A percentile compares a stretch with the other conserved stretches of the same genome.
Conservation (phyloP, 2,113 vertebrate genomes). For the Steatornis caripensis region DNA sequence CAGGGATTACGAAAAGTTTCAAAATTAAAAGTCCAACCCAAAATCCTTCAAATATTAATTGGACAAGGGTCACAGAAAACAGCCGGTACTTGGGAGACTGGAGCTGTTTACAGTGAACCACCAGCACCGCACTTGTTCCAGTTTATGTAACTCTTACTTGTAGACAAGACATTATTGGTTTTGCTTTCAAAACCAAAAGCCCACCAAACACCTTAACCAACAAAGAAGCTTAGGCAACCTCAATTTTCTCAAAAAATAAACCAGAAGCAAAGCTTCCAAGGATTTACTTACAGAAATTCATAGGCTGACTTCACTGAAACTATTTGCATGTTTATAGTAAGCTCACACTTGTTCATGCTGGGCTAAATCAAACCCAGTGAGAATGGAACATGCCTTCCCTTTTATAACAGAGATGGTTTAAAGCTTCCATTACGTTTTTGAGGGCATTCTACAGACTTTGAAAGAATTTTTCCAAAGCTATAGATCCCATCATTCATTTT, state of each 20-base stretch:
- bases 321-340: not conserved
- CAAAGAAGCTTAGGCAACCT: not conserved
- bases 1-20: not conserved
- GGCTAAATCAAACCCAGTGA: not conserved
- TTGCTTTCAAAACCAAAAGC: not conserved
- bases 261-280: not conserved
- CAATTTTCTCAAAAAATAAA: not conserved
- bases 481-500: not conserved
- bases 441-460: not conserved
- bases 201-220: not conserved
- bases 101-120: not conserved
- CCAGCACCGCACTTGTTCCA: not conserved
- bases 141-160: not conserved
- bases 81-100: not conserved
- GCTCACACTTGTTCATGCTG: not conserved
- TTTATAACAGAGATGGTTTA: not conserved
- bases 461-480: not conserved
- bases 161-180: not conserved
- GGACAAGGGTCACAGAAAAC: not conserved
- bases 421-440: not conserved
- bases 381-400: not conserved
- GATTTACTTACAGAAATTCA: not conserved
- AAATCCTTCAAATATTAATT: not conserved
- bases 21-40: not conserved
- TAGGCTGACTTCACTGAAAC: not conserved